Evolutionary conservation across 2,113 vertebrate species (phyloP).

Genomic region (Thamnaconus septentrionalis): DNA sequence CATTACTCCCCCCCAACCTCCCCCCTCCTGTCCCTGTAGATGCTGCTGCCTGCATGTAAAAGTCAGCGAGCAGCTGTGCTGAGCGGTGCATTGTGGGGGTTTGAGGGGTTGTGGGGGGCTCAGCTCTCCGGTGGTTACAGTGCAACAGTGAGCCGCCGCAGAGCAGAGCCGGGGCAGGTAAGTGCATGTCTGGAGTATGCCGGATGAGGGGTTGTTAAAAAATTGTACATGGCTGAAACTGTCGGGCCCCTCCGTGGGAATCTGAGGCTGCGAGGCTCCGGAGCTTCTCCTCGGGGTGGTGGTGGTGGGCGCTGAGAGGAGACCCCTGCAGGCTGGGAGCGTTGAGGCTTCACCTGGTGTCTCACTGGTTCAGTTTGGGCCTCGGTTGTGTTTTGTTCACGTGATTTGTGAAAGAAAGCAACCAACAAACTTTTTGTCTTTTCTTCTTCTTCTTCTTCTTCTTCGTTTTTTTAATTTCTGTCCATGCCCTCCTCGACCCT

Average conservation of each 20-base stretch:
- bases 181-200: constrained; percentile 76
- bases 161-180: constrained; percentile 78
- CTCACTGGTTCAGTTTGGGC: no score
- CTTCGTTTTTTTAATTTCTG: no score
- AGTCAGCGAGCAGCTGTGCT: constrained; percentile 37
- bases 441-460: no score
- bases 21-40: constrained; percentile 34
- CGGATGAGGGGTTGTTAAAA: constrained; percentile 64
- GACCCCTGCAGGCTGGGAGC: no score
- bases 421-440: no score
- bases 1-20: constrained; percentile 8
- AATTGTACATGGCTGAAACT: constrained; percentile 63
- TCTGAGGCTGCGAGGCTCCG: constrained; percentile 18
- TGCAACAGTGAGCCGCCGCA: constrained; percentile 56
- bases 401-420: no score
- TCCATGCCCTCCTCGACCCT: no score
- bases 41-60: constrained; percentile 39
- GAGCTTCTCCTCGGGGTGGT: neutral
- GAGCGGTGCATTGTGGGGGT: constrained; percentile 21
- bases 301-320: neutral
- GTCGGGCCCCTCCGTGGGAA: constrained; percentile 17
- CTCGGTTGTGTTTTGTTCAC: no score
- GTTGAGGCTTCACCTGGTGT: no score
- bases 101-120: neutral
- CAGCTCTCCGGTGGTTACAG: constrained; percentile 59